These are phyloP conservation scores for Pilophorus perplexus DNA, from an alignment of 2,888 invertebrate genomes.

Conservation along the genomic window DNA sequence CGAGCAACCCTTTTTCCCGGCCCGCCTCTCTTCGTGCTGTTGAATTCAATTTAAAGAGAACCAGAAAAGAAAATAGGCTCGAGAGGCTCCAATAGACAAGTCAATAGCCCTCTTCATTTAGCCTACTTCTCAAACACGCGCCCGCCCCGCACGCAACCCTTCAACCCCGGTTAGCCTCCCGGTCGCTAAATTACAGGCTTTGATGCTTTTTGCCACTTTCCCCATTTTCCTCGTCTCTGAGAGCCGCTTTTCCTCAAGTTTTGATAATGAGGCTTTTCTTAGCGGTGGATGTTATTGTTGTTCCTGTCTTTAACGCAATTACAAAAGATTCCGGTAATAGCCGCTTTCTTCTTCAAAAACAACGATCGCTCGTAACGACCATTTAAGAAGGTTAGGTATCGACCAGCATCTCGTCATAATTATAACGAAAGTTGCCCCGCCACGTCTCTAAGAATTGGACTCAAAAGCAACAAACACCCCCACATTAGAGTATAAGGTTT, in stretches of 20 bases:
- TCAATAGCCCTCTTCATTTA: slow-evolving; percentile 38
- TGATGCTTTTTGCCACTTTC: not conserved
- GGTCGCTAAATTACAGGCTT: not conserved
- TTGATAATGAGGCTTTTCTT: no score
- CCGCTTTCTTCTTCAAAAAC: no score
- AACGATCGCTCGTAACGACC: no score
- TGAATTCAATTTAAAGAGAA: slow-evolving; percentile 26
- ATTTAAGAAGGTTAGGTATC: no score
- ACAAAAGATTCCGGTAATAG: no score
- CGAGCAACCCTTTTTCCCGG: not conserved
- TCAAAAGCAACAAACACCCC: no score
- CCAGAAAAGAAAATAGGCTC: slow-evolving; percentile 27
- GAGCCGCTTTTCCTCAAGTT: not conserved
- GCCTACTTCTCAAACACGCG: slow-evolving; percentile 36
- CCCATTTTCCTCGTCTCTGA: not conserved
- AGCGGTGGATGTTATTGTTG: no score
- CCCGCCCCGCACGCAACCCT: slow-evolving; percentile 33
- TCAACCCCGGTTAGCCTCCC: slow-evolving; percentile 27
- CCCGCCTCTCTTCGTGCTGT: not conserved
- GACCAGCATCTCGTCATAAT: no score
- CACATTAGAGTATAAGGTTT: no score
- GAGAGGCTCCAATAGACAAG: slow-evolving; percentile 30
- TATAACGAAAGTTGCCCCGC: no score
- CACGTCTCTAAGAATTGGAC: no score
- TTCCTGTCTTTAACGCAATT: no score